Percentiles rank a stretch among this genome's conserved stretches.
phyloP scores from a whole-genome alignment of 2,888 invertebrate genomes.

The Sinohyriopsis cumingii region DNA sequence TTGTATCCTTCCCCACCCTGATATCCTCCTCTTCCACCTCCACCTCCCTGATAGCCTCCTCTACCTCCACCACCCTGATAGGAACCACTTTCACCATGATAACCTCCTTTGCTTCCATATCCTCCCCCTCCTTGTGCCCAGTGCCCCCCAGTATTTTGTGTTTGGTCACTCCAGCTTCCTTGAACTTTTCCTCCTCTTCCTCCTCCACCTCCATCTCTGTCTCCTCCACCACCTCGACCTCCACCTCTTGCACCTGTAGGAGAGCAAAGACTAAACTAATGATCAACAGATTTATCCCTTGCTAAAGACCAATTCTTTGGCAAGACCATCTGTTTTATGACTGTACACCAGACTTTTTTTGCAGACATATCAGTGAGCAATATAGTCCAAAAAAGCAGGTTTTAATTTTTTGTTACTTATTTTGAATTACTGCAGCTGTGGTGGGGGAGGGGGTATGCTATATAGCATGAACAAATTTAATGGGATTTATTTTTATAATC shows the following conservation, averaged over 20 bases:
- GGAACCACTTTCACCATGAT: slow-evolving; percentile 50
- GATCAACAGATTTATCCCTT: too few species aligned
- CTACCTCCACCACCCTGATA: slow-evolving; percentile 37
- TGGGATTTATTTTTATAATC: too few species aligned
- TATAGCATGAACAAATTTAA: too few species aligned
- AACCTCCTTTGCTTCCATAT: slow-evolving; percentile 64
- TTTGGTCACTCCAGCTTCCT: slow-evolving; percentile 58
- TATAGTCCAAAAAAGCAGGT: too few species aligned
- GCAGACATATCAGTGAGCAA: too few species aligned
- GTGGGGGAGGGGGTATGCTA: too few species aligned
- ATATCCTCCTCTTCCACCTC: slow-evolving; percentile 21
- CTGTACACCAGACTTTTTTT: too few species aligned
- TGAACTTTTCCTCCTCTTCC: slow-evolving; percentile 58
- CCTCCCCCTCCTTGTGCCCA: slow-evolving; percentile 63
- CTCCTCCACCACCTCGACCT: slow-evolving; percentile 37
- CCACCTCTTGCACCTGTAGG: slow-evolving; percentile 25
- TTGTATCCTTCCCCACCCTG: slow-evolving; percentile 33
- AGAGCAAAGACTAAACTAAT: not conserved
- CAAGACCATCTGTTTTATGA: too few species aligned
- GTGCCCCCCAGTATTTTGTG: slow-evolving; percentile 54
- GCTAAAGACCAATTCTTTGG: too few species aligned
- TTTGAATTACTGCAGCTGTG: too few species aligned
- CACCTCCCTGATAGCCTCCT: slow-evolving; percentile 35
- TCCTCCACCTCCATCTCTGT: slow-evolving; percentile 46
- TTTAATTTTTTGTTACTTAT: too few species aligned